Base-by-base conservation (phyloP, 2,113 vertebrate species). In the Daboia siamensis region DNA sequence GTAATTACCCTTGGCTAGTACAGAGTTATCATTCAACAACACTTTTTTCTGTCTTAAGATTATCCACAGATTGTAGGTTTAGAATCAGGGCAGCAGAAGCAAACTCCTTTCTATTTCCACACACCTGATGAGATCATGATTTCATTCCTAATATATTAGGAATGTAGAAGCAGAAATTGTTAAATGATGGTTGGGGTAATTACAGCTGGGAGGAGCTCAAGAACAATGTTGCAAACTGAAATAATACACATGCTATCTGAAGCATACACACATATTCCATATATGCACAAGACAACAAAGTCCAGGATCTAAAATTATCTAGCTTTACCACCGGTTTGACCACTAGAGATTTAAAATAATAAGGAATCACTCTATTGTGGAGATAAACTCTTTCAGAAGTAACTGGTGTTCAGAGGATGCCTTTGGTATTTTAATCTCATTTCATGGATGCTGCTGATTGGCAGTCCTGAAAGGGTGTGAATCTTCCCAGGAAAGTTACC, bases 401-500 rank as follows among this genome's bases (percentile, higher is more conserved):
- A 54, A 33, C 59, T 93, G 21, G 44, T 3, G 29, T 69, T 52
- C 55, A 94, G 94, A 90, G 61, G 20, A 94, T 89, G 0, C 3
- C 64, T 39, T 7, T 90, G 6, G 74, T 0, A 52, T 84, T 93
- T 89, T 69, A 95, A 94, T 39, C 17, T 51, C 57, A 86, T 88
- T 93, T 91, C 87, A 86, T 20, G 56, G 74, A 55, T 86, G 20
- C 29, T 64, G 90, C 29, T 64, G 91, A 86, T 54, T 95, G 84
- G 44, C 51, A 93, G 48, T 93, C 86, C 0, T 61, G 21, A 90
- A 57, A 93, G 3, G 89, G 21, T 89, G 87, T 3, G 92, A 88
- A 2, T 29, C 90, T 93, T 93, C 84, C 91, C 54, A 84, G 64
- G 29, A 52, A 93, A 94, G 12, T n/a, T 94, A 90, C 29, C 54